Evolutionary conservation across 2,888 invertebrate species (phyloP).

Genomic region (Atherix ibis): DNA sequence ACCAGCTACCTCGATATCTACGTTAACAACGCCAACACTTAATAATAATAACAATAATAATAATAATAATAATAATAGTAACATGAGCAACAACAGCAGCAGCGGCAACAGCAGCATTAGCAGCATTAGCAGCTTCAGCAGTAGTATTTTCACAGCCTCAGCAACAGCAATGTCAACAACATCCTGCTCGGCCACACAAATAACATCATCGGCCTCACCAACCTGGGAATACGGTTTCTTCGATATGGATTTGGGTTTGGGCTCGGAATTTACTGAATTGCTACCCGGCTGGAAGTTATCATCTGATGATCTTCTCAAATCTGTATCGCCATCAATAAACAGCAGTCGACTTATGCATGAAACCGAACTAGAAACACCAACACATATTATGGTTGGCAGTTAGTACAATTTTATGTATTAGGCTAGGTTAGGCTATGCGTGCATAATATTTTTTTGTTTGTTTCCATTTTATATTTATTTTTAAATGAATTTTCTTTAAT

Average conservation of each 20-base stretch:
- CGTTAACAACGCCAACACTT: conserved; percentile 5
- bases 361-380: conserved; percentile 37
- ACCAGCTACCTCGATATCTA: conserved; percentile 8
- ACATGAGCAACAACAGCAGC: conserved; percentile 5
- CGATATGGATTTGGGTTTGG: conserved; percentile 35
- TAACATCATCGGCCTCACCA: conserved; percentile 9
- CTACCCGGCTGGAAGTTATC: conserved; percentile 38
- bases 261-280: conserved; percentile 37
- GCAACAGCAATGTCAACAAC: conserved; percentile 13
- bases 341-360: conserved; percentile 25
- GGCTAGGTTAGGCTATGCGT: conserved; percentile 4
- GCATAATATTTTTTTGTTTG: neutral
- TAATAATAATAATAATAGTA: conserved; percentile 7
- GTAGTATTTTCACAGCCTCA: conserved; percentile 22
- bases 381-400: conserved; percentile 40
- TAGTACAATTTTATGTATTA: conserved; percentile 21
- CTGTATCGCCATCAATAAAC: conserved; percentile 24
- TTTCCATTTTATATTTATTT: neutral
- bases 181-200: neutral
- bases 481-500: conserved; percentile 4
- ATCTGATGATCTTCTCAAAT: conserved; percentile 37
- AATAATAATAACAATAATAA: neutral
- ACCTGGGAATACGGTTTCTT: conserved; percentile 32
- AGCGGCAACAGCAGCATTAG: conserved; percentile 19
- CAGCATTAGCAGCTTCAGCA: conserved; percentile 13